Percentiles rank a stretch among this genome's conserved stretches.
phyloP scores from a whole-genome alignment of 2,888 invertebrate species.

The Amorpha juglandis region DNA sequence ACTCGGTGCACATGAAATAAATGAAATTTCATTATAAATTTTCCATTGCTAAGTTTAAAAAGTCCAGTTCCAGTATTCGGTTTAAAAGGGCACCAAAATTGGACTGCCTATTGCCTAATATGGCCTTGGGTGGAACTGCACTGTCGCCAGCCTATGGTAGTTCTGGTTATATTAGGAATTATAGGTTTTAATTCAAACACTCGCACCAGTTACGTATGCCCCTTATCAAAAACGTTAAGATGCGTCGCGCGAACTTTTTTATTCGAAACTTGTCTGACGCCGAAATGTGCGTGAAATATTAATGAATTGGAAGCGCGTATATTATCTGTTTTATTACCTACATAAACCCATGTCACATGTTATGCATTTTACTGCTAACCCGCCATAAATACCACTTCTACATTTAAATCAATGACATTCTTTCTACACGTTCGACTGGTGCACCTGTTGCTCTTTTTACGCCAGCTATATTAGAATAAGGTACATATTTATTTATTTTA shows the following conservation, averaged over 20 bases:
- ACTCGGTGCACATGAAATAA: too few species aligned
- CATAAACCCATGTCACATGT: slow-evolving; percentile 26
- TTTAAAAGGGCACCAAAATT: too few species aligned
- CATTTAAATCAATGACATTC: slow-evolving; percentile 24
- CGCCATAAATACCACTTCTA: slow-evolving; percentile 27
- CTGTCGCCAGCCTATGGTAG: too few species aligned
- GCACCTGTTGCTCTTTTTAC: slow-evolving; percentile 14
- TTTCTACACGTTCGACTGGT: slow-evolving; percentile 6
- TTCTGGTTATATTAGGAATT: too few species aligned
- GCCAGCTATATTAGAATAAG: too few species aligned
- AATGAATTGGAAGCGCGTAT: slow-evolving; percentile 30
- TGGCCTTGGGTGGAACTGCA: too few species aligned
- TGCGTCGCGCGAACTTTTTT: slow-evolving; percentile 47
- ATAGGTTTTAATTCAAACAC: too few species aligned
- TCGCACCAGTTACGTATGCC: slow-evolving; percentile 26
- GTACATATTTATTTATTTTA: too few species aligned
- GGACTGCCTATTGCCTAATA: too few species aligned
- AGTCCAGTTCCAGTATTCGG: too few species aligned
- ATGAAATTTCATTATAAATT: too few species aligned
- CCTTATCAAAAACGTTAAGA: slow-evolving; percentile 46
- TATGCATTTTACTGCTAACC: slow-evolving; percentile 28
- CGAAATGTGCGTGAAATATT: slow-evolving; percentile 40
- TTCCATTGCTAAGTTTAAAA: too few species aligned
- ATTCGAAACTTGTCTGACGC: slow-evolving; percentile 57
- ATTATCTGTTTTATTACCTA: slow-evolving; percentile 37